phyloP scores from a whole-genome alignment of 1,140 invertebrate genomes.

The Dendrolimus kikuchii region DNA sequence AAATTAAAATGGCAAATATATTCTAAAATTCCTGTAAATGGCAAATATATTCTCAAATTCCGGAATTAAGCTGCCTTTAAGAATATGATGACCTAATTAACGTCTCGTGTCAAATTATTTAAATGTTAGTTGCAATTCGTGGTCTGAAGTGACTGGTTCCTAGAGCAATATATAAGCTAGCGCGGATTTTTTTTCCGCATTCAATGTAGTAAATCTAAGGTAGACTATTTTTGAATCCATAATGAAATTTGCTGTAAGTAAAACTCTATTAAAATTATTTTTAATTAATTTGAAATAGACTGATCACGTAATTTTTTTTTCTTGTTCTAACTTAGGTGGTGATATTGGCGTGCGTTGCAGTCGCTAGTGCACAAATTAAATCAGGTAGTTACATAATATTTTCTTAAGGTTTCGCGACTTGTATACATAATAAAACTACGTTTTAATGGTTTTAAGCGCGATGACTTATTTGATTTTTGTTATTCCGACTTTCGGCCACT shows the following conservation, averaged over 20 bases:
- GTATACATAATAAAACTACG: too few relatives aligned
- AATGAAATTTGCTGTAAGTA: conserved; percentile 61
- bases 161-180: conserved; percentile 55
- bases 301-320: too few relatives aligned
- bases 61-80: too few relatives aligned
- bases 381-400: conserved; percentile 6
- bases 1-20: too few relatives aligned
- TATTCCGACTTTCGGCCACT: too few relatives aligned
- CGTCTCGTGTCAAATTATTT: conserved; percentile 46
- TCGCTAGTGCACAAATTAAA: conserved; percentile 31
- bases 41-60: too few relatives aligned
- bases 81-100: too few relatives aligned
- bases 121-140: conserved; percentile 60
- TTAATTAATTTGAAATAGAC: too few relatives aligned
- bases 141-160: conserved; percentile 53
- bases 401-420: too few relatives aligned
- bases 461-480: too few relatives aligned
- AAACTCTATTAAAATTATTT: conserved; percentile 4
- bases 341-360: conserved; percentile 41
- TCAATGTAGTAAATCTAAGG: conserved; percentile 59
- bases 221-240: conserved; percentile 42
- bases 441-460: too few relatives aligned
- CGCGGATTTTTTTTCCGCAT: conserved; percentile 55
- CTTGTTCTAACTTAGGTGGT: conserved; percentile 34
- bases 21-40: too few relatives aligned